Evolutionary conservation across 1,140 invertebrate genomes (phyloP).

Genomic region (Protaetia brevitarsis): DNA sequence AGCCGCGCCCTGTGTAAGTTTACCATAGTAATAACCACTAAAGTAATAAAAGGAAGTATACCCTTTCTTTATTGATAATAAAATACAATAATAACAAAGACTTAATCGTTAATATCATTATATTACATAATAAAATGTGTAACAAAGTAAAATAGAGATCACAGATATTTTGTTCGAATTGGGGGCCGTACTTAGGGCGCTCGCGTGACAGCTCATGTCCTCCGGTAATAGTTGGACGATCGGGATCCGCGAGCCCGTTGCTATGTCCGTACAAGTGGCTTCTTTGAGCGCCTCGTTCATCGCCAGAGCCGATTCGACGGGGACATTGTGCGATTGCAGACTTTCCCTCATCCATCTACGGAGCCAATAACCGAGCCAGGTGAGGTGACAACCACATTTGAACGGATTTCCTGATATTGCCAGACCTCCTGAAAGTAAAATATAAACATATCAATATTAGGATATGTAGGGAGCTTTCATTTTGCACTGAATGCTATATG

Average conservation of each 20-base stretch:
- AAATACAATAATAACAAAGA: slow-evolving; percentile 23
- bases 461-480: neutral
- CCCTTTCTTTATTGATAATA: slow-evolving; percentile 20
- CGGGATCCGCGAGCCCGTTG: slow-evolving; percentile 58
- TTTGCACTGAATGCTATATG: neutral
- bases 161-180: slow-evolving; percentile 41
- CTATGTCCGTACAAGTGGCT: slow-evolving; percentile 64
- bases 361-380: slow-evolving; percentile 86
- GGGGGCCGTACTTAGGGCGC: slow-evolving; percentile 60
- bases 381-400: slow-evolving; percentile 81
- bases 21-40: neutral
- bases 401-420: slow-evolving; percentile 79
- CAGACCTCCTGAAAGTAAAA: slow-evolving; percentile 66
- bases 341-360: slow-evolving; percentile 78
- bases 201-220: slow-evolving; percentile 71
- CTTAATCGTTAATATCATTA: slow-evolving; percentile 15
- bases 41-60: slow-evolving; percentile 20
- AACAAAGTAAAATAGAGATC: slow-evolving; percentile 32
- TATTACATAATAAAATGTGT: slow-evolving; percentile 21
- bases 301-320: slow-evolving; percentile 53
- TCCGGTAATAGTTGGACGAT: slow-evolving; percentile 70
- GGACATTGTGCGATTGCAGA: slow-evolving; percentile 66
- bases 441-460: neutral
- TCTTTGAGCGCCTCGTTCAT: slow-evolving; percentile 51
- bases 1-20: no score